phyloP scores from a whole-genome alignment of 2,888 invertebrate species.

The Scaptomyza reducta region DNA sequence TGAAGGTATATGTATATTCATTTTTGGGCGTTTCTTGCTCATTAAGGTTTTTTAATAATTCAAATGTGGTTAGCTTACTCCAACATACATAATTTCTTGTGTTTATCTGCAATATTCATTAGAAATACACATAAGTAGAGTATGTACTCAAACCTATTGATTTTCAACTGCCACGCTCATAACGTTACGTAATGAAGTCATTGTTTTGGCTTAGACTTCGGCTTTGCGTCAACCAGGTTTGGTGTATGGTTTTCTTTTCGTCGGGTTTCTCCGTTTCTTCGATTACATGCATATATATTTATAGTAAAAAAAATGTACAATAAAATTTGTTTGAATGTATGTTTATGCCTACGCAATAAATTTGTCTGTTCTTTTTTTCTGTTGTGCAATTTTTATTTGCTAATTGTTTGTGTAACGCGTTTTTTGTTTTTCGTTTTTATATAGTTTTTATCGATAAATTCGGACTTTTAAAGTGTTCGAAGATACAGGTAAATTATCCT shows the following conservation, averaged over 20 bases:
- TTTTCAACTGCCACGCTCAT: constrained; percentile 15
- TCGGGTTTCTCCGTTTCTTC: constrained; percentile 10
- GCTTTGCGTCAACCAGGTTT: constrained; percentile 15
- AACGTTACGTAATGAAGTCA: constrained; percentile 21
- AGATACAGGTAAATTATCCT: constrained; percentile 70
- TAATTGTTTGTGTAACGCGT: constrained; percentile 49
- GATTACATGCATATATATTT: constrained; percentile 45
- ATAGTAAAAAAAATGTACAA: constrained; percentile 62
- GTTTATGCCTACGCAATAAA: constrained; percentile 37
- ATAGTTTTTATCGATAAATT: constrained; percentile 71
- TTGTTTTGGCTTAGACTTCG: constrained; percentile 38
- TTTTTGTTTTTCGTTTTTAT: constrained; percentile 34
- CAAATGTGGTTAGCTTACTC: constrained; percentile 51
- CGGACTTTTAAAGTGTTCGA: constrained; percentile 80
- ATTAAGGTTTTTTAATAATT: constrained; percentile 40
- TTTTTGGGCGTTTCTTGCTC: constrained; percentile 33
- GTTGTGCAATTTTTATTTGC: constrained; percentile 60
- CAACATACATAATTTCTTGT: constrained; percentile 52
- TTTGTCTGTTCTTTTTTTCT: constrained; percentile 26
- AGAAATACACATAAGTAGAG: constrained; percentile 6
- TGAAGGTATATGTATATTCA: constrained; percentile 55
- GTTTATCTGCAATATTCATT: constrained; percentile 25
- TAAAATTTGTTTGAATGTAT: constrained; percentile 47
- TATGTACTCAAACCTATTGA: constrained; percentile 15
- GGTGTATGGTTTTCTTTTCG: constrained; percentile 7